Percentiles rank a stretch among this genome's conserved stretches.
Evolutionary conservation across 2,888 invertebrate genomes (phyloP).

Genomic region (Phytoseiulus persimilis): DNA sequence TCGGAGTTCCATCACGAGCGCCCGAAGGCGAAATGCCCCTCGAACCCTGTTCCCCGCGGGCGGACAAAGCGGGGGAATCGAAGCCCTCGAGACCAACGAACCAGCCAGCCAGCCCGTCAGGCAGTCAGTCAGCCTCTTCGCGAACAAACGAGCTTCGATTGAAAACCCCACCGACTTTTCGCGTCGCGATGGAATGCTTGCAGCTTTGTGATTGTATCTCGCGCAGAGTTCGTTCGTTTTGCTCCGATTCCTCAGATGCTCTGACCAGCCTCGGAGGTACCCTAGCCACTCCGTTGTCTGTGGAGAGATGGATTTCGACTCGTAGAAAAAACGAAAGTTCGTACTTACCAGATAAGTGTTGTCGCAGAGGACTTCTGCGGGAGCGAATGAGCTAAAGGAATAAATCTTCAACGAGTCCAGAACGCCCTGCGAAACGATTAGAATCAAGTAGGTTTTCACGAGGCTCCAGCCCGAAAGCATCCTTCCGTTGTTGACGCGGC

Average conservation of each 20-base stretch:
- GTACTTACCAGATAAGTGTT: constrained; percentile 25
- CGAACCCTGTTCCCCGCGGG: background rate
- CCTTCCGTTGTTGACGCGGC: constrained; percentile 7
- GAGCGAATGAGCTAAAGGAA: background rate
- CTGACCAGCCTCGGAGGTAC: background rate
- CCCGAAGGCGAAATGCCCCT: background rate
- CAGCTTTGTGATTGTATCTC: background rate
- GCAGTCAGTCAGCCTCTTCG: background rate
- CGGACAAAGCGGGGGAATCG: background rate
- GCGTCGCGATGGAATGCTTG: background rate
- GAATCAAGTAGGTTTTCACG: constrained; percentile 16
- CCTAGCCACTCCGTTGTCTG: too few species aligned
- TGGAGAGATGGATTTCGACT: too few species aligned
- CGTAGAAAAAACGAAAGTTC: too few species aligned
- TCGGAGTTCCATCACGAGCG: background rate
- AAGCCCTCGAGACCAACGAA: background rate
- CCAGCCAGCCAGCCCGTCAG: background rate
- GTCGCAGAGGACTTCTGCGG: constrained; percentile 26
- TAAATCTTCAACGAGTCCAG: constrained; percentile 22
- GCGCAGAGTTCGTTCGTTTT: background rate
- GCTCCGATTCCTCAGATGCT: background rate
- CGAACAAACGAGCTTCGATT: background rate
- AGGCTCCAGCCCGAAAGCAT: constrained; percentile 6
- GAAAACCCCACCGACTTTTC: background rate
- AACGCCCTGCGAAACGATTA: constrained; percentile 30